Evolutionary conservation across 2,113 vertebrate species (phyloP).

Genomic region (Heterotis niloticus): DNA sequence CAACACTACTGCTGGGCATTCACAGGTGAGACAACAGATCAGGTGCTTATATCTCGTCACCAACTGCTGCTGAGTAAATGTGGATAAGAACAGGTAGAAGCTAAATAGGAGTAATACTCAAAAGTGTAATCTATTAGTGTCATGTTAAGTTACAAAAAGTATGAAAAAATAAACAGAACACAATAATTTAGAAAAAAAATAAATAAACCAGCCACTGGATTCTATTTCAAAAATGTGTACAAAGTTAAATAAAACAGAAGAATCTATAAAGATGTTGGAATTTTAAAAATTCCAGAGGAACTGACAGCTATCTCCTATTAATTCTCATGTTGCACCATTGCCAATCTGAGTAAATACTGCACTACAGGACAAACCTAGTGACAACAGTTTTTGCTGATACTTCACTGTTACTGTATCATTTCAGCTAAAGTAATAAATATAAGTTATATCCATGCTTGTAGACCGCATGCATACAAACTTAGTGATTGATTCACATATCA

Average conservation of each 20-base stretch:
- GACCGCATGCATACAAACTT: conserved; percentile 16
- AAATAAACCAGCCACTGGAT: conserved; percentile 18
- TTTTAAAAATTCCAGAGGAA: neutral
- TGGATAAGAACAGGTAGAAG: neutral
- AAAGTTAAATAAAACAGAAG: neutral
- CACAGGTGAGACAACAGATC: neutral
- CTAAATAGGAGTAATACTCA: neutral
- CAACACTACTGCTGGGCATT: conserved; percentile 7
- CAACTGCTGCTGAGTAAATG: neutral
- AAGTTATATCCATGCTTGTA: conserved; percentile 6
- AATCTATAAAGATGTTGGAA: neutral
- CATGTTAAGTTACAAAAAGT: conserved; percentile 6
- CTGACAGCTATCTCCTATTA: neutral
- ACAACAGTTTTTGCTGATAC: neutral
- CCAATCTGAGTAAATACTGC: conserved; percentile 13
- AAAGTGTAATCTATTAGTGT: neutral
- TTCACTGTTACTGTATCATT: neutral
- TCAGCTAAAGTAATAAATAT: conserved; percentile 2
- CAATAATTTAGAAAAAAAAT: conserved; percentile 25
- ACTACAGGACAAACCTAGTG: neutral
- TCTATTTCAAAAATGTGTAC: conserved; percentile 4
- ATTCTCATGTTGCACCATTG: neutral
- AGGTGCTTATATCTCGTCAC: neutral
- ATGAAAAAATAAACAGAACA: conserved; percentile 18
- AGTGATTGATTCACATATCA: neutral